These are phyloP conservation scores for Chymomyza fuscimana DNA, from an alignment of 2,888 invertebrate genomes.

Conservation along the genomic window DNA sequence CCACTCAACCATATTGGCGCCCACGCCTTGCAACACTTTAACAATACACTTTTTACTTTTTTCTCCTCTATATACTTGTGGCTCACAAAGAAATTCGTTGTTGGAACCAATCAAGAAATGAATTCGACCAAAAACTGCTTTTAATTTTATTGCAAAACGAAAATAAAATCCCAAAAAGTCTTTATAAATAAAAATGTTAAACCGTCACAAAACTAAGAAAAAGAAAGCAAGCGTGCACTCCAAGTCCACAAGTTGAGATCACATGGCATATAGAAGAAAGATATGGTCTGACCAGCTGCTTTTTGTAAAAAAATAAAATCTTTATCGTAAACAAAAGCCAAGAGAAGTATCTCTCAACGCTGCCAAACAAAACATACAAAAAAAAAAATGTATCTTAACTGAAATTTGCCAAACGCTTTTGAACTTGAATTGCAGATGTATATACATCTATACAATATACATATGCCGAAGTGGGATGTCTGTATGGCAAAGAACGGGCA, in stretches of 20 bases:
- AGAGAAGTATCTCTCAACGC: background rate
- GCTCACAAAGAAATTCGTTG: background rate
- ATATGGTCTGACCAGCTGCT: background rate
- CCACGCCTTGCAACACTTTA: background rate
- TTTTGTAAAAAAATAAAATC: background rate
- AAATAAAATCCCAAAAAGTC: background rate
- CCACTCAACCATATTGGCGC: background rate
- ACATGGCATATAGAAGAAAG: background rate
- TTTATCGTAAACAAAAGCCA: background rate
- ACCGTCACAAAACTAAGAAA: background rate
- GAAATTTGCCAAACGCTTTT: background rate
- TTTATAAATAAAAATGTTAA: conserved; percentile 6
- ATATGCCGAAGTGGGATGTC: background rate
- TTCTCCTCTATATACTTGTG: background rate
- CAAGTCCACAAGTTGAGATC: background rate
- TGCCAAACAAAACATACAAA: background rate
- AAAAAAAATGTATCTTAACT: background rate
- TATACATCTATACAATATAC: no score
- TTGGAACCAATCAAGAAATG: background rate
- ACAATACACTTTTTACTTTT: background rate
- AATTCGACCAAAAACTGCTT: background rate
- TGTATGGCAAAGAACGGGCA: background rate
- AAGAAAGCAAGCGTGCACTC: background rate
- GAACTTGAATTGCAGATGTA: conserved; percentile 11
- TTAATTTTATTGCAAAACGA: conserved; percentile 1